Conservation (phyloP, 1,140 invertebrate genomes). For the Halesus radiatus region DNA sequence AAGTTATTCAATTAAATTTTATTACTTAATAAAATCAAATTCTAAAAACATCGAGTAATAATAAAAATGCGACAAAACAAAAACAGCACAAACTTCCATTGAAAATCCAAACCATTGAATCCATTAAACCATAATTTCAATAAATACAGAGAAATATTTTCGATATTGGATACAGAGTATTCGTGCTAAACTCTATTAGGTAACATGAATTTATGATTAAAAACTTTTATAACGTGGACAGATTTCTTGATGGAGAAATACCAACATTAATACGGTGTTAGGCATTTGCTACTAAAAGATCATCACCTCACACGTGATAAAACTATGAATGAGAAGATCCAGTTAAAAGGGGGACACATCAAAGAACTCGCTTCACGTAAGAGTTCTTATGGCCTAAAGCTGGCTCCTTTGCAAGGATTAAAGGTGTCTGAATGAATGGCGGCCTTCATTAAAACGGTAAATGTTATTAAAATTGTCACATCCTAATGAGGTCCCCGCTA, state of each 20-base stretch:
- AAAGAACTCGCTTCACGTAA: not conserved
- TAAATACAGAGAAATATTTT: too few relatives aligned
- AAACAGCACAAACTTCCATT: too few relatives aligned
- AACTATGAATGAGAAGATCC: not conserved
- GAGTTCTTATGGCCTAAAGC: not conserved
- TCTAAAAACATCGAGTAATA: not conserved
- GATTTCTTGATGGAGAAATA: too few relatives aligned
- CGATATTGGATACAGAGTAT: too few relatives aligned
- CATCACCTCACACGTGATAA: not conserved
- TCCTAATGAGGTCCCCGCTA: constrained; percentile 1
- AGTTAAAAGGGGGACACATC: not conserved
- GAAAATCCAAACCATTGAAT: too few relatives aligned
- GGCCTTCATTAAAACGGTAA: constrained; percentile 15
- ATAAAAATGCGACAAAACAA: not conserved
- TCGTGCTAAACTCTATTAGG: too few relatives aligned
- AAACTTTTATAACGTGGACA: too few relatives aligned
- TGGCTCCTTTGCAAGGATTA: not conserved
- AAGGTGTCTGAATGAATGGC: constrained; percentile 3
- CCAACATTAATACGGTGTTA: too few relatives aligned
- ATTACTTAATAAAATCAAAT: not conserved
- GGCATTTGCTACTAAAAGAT: not conserved
- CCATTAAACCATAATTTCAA: too few relatives aligned
- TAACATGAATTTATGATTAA: too few relatives aligned
- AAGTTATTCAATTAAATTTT: not conserved
- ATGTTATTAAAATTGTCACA: constrained; percentile 15